Base-by-base conservation (phyloP, 2,888 invertebrate species). In the Eudasyphora cyanicolor region DNA sequence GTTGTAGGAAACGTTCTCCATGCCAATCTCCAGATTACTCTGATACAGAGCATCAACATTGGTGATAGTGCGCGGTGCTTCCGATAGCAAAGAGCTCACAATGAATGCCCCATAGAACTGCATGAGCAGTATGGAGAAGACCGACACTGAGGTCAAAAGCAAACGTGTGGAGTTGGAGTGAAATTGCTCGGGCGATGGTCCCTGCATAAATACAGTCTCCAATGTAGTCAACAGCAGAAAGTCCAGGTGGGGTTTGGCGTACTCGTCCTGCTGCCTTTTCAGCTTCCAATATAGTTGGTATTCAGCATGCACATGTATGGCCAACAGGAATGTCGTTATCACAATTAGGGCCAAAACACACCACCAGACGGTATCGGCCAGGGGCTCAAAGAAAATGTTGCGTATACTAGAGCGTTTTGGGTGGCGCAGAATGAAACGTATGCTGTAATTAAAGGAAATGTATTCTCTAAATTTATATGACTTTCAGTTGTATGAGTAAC, bases 71-170 rank as follows among this genome's bases (percentile, higher is more conserved):
- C 90, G 88, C 4, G 91, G 88, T 45, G 86, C 76, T 35, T 87
- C 88, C 51, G 91, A 88, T 27, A 91, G 85, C 51, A 91, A 78
- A 1, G 90, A 91, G 64, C 90, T 90, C 67, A 91, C 91, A 84
- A 91, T 91, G 79, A 88, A 91, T 75, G 91, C 91, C 5, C 89
- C 89, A 82, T 91, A 91, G 84, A 91, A 91, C 84, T 91, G 91
- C 88, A 90, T 87, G 78, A 91, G 81, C 82, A 91, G 86, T 76
- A 91, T 88, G 79, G 91, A 88, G 81, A 91, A 91, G 6, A 89
- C 49, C 78, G 89, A 88, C 71, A 87, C 86, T 54, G 88, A 86
- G 77, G 87, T 86, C 78, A 91, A 87, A 57, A 90, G 86, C 19
- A 88, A 67, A 7, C 91, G 89, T 64, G 91, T 90, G 51, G 91